phyloP scores from a whole-genome alignment of 1,140 invertebrate species.

The Dinoponera quadriceps region DNA sequence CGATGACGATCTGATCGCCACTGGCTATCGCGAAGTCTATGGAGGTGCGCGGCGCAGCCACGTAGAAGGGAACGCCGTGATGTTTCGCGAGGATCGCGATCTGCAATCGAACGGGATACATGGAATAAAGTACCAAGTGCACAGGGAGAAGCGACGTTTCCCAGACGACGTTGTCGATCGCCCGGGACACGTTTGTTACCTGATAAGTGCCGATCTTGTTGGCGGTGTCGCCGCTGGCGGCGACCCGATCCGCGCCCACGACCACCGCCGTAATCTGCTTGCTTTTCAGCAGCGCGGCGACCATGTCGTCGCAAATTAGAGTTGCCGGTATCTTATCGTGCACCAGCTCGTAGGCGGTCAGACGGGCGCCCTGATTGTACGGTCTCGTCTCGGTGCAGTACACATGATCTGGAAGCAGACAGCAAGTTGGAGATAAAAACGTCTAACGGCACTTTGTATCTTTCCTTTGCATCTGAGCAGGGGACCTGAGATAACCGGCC shows the following conservation, averaged over 20 bases:
- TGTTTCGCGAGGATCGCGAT: constrained; percentile 96
- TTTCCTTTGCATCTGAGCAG: no score
- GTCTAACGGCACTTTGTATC: no score
- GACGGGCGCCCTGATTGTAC: constrained; percentile 97
- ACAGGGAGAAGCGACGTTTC: no score
- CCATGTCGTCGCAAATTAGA: constrained; percentile 98
- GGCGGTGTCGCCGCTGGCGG: constrained; percentile 98
- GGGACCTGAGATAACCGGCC: not conserved
- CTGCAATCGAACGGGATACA: constrained; percentile 79
- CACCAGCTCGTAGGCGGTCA: constrained; percentile 98
- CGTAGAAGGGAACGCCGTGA: constrained; percentile 97
- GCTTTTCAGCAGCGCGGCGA: constrained; percentile 95
- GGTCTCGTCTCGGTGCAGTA: constrained; percentile 99
- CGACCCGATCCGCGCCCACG: constrained; percentile 96
- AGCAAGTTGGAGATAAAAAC: not conserved
- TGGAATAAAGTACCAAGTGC: no score
- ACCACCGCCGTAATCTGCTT: constrained; percentile 92
- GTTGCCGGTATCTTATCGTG: constrained; percentile 97
- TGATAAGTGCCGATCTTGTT: constrained; percentile 99
- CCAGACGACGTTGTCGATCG: not conserved
- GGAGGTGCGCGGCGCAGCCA: constrained; percentile 96
- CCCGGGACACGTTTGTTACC: constrained; percentile 78
- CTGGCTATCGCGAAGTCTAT: constrained; percentile 93
- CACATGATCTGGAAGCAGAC: constrained; percentile 90
- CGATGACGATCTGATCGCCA: constrained; percentile 96